Evolutionary conservation across 2,113 vertebrate genomes (phyloP).

Genomic region (Pelmatolapia mariae): DNA sequence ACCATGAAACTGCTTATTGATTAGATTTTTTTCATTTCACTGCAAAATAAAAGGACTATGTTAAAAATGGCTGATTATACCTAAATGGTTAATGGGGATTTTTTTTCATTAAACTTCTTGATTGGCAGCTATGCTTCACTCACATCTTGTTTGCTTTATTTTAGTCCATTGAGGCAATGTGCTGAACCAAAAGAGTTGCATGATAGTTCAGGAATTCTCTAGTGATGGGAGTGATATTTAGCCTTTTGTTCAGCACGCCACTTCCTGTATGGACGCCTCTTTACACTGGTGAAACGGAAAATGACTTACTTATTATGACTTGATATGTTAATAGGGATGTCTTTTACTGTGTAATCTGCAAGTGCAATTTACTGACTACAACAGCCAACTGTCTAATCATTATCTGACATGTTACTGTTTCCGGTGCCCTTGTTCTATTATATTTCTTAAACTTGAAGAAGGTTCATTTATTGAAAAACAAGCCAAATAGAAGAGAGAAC

Average conservation of each 20-base stretch:
- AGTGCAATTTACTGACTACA: background rate
- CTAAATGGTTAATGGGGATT: background rate
- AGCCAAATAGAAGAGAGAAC: background rate
- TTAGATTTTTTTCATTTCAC: background rate
- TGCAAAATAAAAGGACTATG: background rate
- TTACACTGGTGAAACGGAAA: background rate
- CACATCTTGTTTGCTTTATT: background rate
- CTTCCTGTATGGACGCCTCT: background rate
- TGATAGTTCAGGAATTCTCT: background rate
- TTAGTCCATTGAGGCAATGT: background rate
- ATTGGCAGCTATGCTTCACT: background rate
- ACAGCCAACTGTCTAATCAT: background rate
- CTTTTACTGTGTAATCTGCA: background rate
- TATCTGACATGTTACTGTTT: background rate
- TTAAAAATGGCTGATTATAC: background rate
- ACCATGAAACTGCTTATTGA: background rate
- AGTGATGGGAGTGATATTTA: background rate
- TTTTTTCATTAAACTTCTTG: background rate
- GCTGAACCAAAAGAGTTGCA: background rate
- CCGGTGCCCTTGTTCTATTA: background rate
- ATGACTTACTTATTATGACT: background rate
- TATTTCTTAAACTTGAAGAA: background rate
- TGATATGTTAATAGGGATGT: background rate
- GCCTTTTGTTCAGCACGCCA: background rate
- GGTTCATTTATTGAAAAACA: background rate